Base-by-base conservation (phyloP, 2,113 vertebrate genomes). In the Rattus norvegicus region DNA sequence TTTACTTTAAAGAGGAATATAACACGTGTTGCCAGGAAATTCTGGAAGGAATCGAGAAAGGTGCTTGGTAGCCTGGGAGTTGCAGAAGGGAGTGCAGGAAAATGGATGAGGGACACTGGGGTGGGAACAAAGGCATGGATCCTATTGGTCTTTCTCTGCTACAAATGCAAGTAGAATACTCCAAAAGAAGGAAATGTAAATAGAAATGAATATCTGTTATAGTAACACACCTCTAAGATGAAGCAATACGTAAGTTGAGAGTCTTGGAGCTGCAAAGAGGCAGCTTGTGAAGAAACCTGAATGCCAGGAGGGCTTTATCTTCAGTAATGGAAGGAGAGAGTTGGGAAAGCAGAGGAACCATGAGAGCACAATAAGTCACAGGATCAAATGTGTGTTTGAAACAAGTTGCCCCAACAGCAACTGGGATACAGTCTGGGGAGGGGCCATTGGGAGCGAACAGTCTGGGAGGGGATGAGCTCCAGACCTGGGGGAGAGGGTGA, bases 1-100 rank as follows among this genome's bases (percentile, higher is more conserved):
- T 56, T 95, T 90, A 95, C 7, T 52, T 96, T 7, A 12, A 67
- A 33, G 90, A 65, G 36, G 28, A 83, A 90, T 30, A 28, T 86
- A 81, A 43, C 63, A 69, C 61, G 77, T 87, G 28, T 84, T 88
- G 49, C 26, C 73, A 33, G 28, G 14, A 94, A 96, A 73, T 69
- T 39, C 30, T 91, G 39, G 36, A 83, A 84, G 89, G n/a, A 72
- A 70, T 56, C 36, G n/a, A 56, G 59, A 73, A 79, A 91, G 43
- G 39, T 49, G 22, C n/a, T 30, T 2, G 43, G 72, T 79, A 90
- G 28, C 73, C 79, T 54, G 3, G 36, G 47, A 61, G 79, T 30
- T 36, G 43, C 36, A 77, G 20, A 47, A 84, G 36, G 80, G 77
- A 22, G 30, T 28, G 2, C 30, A 56, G 73, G 54, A 65, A 88